Base-by-base conservation (phyloP, 2,113 vertebrate genomes). In the Cricetomys ansorgei region DNA sequence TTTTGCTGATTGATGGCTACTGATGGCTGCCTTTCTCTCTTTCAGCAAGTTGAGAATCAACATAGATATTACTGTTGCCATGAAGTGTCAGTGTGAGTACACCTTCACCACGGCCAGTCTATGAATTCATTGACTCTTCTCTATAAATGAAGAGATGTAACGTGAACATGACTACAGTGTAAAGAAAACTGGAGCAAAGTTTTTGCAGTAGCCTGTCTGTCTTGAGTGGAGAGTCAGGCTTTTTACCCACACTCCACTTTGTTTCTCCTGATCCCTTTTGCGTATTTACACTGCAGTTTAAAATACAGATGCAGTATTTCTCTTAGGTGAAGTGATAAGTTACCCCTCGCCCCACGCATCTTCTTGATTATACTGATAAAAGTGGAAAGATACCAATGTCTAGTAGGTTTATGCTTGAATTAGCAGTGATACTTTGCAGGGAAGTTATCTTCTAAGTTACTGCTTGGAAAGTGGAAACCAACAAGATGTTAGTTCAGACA, bases 41-140 rank as follows among this genome's bases (percentile, higher is more conserved):
- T 98, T 92, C 98, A 99, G 99, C 98, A 99, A 99, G 98, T 98
- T 99, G 97, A 99, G 99, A 98, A 99, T 99, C 97, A 99, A 99
- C 97, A 99, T 99, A 97, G 99, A 99, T 98, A 99, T 99, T 94
- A 99, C 99, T 16, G 99, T 99, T 97, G 99, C 99, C 97, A 99
- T 99, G 99, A 99, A 99, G 94, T 99, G 99, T 98, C 99, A 99
- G 0, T 99, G 99, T 99, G 99, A 99, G 99, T 99, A 98, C 75
- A 94, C 40, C 15, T 31, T 89, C 87, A 76, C 29, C 34, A 45
- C 40, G 11, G 29, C 85, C 31, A 40, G 9, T 70, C 1, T 64
- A 48, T 92, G 19, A 55, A 48, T 45, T 79, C 43, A 45, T n/a
- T 92, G 92, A 70, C 29, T 94, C 96, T 96, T 21, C 81, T 88